Base-by-base conservation (phyloP, 2,113 vertebrate species). In the Odontophorus gujanensis region DNA sequence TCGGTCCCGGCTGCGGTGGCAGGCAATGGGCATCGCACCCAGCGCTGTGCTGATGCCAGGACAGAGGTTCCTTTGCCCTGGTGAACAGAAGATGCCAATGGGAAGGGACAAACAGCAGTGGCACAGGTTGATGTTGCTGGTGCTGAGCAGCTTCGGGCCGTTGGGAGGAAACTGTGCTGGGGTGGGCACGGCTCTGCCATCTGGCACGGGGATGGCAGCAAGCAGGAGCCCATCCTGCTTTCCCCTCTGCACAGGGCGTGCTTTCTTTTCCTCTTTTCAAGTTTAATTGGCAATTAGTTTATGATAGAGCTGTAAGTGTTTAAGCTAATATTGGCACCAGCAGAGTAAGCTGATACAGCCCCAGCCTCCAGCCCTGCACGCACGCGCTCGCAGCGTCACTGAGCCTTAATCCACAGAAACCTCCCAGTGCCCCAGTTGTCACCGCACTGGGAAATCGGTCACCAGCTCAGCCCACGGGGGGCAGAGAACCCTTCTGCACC, bases 211-310 rank as follows among this genome's bases (percentile, higher is more conserved):
- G 51, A 18, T 14, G 2, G 7, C 3, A 2, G 55, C 62, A 34
- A 63, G 34, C 0, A 7, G n/a, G 14, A 16, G 32, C 20, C 22
- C 28, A 30, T 11, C 20, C 22, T 43, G 51, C 51, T 53, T 15
- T 53, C 51, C 30, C 51, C 51, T 53, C 25, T 53, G 51, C 51
- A 53, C 51, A 30, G 51, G 51, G 26, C 51, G 0, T 11, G 63
- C 47, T 75, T 83, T 26, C 28, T 1, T 61, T 62, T 75, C 85
- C 38, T 73, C 68, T 51, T 90, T 92, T 25, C 75, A 30, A 16
- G 81, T 55, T 30, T 96, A 96, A 92, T 92, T 94, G 88, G 88
- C 89, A 62, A 81, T 95, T 92, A 95, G 48, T 83, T 95, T 76
- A 66, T 48, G 76, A 51, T 13, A 2, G 89, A 93, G 85, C 85